Evolutionary conservation across 2,888 invertebrate genomes (phyloP).

Genomic region (Nysson spinosus): DNA sequence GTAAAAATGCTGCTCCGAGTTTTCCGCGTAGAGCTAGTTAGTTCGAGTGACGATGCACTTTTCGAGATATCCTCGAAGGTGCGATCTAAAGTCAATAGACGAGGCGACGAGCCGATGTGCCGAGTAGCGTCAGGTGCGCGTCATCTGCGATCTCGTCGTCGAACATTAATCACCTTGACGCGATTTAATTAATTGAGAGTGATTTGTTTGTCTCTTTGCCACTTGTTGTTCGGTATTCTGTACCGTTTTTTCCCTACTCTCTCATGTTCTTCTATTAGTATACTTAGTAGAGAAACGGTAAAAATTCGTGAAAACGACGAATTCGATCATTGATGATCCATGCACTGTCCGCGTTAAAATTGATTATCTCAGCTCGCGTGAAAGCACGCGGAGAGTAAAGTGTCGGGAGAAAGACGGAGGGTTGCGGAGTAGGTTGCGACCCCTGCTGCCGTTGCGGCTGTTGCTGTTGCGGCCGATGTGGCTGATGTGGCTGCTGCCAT

Average conservation of each 20-base stretch:
- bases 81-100: neutral
- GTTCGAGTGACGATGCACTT: slow-evolving; percentile 29
- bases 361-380: slow-evolving; percentile 18
- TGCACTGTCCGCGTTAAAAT: slow-evolving; percentile 2
- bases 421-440: neutral
- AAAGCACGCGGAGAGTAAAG: slow-evolving; percentile 31
- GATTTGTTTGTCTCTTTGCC: no score
- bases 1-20: slow-evolving; percentile 31
- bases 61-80: neutral
- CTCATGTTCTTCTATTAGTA: no score
- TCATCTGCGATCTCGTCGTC: slow-evolving; percentile 15
- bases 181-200: slow-evolving; percentile 38
- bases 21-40: slow-evolving; percentile 22
- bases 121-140: slow-evolving; percentile 39
- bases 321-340: neutral
- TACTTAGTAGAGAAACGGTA: no score
- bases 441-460: neutral
- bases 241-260: no score
- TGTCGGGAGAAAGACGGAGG: slow-evolving; percentile 23
- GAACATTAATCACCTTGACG: slow-evolving; percentile 26
- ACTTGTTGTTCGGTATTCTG: no score
- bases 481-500: slow-evolving; percentile 42
- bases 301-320: slow-evolving; percentile 6
- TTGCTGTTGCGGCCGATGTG: slow-evolving; percentile 46
- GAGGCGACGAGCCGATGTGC: no score